Base-by-base conservation (phyloP, 1,140 invertebrate genomes). In the Macrostomum lignano region DNA sequence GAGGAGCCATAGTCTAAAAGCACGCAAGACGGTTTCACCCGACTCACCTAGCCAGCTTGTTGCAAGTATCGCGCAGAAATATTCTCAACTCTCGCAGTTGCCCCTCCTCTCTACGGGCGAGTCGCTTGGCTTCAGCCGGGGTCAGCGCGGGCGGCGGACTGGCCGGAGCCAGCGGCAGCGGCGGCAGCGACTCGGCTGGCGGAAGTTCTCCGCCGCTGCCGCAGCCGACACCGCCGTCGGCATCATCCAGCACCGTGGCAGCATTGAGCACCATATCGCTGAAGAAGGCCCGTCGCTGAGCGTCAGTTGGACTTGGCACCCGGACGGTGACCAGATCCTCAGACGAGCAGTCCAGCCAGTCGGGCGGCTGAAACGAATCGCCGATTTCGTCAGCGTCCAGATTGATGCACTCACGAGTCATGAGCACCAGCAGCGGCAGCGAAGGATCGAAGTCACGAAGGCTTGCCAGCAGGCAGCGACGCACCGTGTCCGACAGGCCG, bases 141-240 rank as follows among this genome's bases (percentile, higher is more conserved):
- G 67, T 63, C 30, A 71, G 70, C 25, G 67, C 62, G 10, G 71
- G 69, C 2, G 71, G 67, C 1, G 71, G 69, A 1, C 73, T 73
- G n/a, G n/a, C n/a, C n/a, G n/a, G n/a, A n/a, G n/a, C n/a, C n/a
- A n/a, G n/a, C n/a, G n/a, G n/a, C n/a, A n/a, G n/a, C n/a, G n/a
- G n/a, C n/a, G n/a, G n/a, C n/a, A n/a, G n/a, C n/a, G n/a, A n/a
- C n/a, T n/a, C n/a, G n/a, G n/a, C n/a, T n/a, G n/a, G n/a, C n/a
- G n/a, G n/a, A n/a, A n/a, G n/a, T n/a, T n/a, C n/a, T n/a, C n/a
- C n/a, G n/a, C n/a, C n/a, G n/a, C n/a, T n/a, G n/a, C n/a, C 21
- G 28, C 28, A 10, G 28, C 28, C 17, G 4, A n/a, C n/a, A n/a
- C n/a, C n/a, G n/a, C n/a, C n/a, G n/a, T n/a, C n/a, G n/a, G n/a